Evolutionary conservation across 2,888 invertebrate genomes (phyloP), one percentile per base, ranked within the genome.

Genomic region (Perdita meconis): DNA sequence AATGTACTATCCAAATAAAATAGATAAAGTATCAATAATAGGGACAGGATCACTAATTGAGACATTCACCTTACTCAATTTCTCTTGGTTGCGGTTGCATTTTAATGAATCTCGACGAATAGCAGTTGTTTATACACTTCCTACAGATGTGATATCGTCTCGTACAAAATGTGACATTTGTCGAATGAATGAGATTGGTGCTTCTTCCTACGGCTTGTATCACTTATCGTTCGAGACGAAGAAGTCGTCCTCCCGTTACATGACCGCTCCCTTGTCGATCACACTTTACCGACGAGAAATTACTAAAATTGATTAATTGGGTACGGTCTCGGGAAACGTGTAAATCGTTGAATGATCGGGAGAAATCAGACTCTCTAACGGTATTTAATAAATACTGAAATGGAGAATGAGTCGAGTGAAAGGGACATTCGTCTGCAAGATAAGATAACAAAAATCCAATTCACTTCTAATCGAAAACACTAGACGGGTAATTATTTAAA

Each of bases 171-270:
- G 51, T 24, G 30, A 51, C 38, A 40, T 36, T 50, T 60, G n/a
- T 34, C 60, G 68, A 8, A 30, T 22, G 38, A 69, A 69, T 69
- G 44, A 16, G 36, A 44, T 60, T 30, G 36, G 38, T 42, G 34
- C 51, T 40, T 65, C 60, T 76, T 66, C 65, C 60, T 71, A 59
- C 76, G 79, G 75, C 75, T 75, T 82, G 75, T 60, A 80, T 81
- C 69, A 61, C 65, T 55, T 51, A 53, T 40, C 55, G 56, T 57
- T 78, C 75, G 64, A 68, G 75, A 78, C 69, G 51, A 61, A 72
- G 69, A 83, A 78, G 85, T 81, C 83, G 80, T 81, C 83, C 79
- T 85, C 81, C 85, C 86, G 86, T 86, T 86, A 86, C 69, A 72
- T 82, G 84, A 84, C 85, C 84, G 84, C 78, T 78, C 38, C 22